Evolutionary conservation across 2,113 vertebrate species (phyloP).

Genomic region (Eulacestoma nigropectus): DNA sequence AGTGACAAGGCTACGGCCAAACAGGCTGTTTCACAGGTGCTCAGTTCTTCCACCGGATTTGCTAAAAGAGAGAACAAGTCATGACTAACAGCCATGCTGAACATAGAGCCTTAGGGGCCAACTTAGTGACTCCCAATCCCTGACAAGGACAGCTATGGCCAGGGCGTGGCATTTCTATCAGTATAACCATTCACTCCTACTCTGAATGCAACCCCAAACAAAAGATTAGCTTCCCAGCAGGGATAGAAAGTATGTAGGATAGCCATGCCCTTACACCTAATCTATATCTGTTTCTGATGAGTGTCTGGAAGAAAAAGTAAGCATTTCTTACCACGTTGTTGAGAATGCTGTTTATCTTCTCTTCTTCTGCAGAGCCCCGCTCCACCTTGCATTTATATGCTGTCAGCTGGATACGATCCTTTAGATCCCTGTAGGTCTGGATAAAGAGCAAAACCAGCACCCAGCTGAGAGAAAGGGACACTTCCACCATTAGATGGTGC

Average conservation of each 20-base stretch:
- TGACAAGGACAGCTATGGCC: neutral
- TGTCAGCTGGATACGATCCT: constrained; percentile 87
- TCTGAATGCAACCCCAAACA: neutral
- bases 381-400: constrained; percentile 85
- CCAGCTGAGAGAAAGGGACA: neutral
- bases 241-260: neutral
- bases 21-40: neutral
- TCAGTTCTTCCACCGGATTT: constrained; percentile 98
- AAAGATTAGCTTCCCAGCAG: neutral
- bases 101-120: neutral
- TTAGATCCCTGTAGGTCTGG: constrained; percentile 88
- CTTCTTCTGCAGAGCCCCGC: constrained; percentile 80
- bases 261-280: neutral
- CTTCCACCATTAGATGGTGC: neutral
- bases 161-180: neutral
- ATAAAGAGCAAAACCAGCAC: constrained; percentile 25
- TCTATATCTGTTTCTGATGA: fast-evolving
- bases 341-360: constrained; percentile 84
- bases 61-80: constrained; percentile 69
- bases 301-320: neutral
- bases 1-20: neutral
- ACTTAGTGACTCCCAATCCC: neutral
- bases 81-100: neutral
- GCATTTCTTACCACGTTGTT: constrained; percentile 76
- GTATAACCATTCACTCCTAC: neutral